Evolutionary conservation across 2,113 vertebrate genomes (phyloP).

Genomic region (Thryonomys swinderianus): DNA sequence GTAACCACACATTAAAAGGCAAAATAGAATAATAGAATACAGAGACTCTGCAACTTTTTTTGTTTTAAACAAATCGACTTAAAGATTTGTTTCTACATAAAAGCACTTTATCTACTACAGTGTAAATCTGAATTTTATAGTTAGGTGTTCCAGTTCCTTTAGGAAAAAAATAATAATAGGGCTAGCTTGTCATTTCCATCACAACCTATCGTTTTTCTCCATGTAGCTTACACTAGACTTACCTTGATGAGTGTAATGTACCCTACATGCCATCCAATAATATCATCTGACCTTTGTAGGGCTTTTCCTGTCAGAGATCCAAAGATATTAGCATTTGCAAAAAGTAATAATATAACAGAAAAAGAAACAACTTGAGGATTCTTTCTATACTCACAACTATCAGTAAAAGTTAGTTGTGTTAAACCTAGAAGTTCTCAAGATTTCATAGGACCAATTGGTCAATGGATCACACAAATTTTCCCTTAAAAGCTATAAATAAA

Average conservation of each 20-base stretch:
- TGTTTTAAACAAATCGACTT: not conserved
- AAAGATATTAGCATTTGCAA: not conserved
- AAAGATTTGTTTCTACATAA: slow-evolving; percentile 1
- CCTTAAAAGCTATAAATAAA: slow-evolving; percentile 33
- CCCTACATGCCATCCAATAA: not conserved
- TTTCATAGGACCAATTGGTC: not conserved
- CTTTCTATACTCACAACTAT: not conserved
- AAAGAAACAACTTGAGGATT: not conserved
- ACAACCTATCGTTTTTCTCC: not conserved
- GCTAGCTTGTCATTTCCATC: not conserved
- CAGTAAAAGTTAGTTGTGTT: slow-evolving; percentile 23
- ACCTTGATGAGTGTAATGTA: not conserved
- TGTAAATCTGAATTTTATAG: not conserved
- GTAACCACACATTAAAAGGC: not conserved
- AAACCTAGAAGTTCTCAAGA: not conserved
- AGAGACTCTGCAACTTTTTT: not conserved
- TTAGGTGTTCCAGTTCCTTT: not conserved
- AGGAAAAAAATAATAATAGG: not conserved
- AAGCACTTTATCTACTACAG: not conserved
- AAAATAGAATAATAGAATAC: not conserved
- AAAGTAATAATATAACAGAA: not conserved
- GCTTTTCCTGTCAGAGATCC: not conserved
- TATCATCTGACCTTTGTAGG: not conserved
- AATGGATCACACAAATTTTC: not conserved
- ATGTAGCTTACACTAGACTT: not conserved